Evolutionary conservation across 2,113 vertebrate genomes (phyloP), one percentile per base, ranked within the genome.

Genomic region (Oriolus oriolus): DNA sequence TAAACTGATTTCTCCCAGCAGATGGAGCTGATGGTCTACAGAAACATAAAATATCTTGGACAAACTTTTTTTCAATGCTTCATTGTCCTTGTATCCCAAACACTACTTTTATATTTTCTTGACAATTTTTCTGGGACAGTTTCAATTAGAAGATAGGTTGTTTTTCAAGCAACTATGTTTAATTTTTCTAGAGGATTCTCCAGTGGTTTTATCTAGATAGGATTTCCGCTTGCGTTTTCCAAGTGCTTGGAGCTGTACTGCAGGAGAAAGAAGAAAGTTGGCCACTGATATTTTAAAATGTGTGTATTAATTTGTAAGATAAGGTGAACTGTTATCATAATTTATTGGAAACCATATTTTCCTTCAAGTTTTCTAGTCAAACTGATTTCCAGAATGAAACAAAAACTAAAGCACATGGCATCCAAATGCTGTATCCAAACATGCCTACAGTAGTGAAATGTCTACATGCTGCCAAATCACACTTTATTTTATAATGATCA

Each of bases 21-120:
- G 96, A 56, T 96, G 97, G 97, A 92, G 96, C 95, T 95, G 42
- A 88, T 53, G 97, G 88, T 96, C 95, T 90, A 47, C 75, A 86
- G 60, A 64, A 95, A 83, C 68, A 37, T 35, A 26, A 27, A 54
- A 4, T 31, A 37, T 53, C 17, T 22, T 50, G 20, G 24, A 74
- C 2, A 0, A 79, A 49, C 9, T 13, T 47, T 80, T 84, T 75
- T 49, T 79, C 59, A 7, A 3, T 16, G 15, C 20, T 84, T 92
- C 16, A 0, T 44, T 79, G 17, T 68, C 21, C 14, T 66, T 93
- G 78, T 70, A 52, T 64, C 71, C 16, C 15, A 45, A 57, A 28
- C 44, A 17, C 2, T 3, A 20, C 27, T 65, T 17, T 19, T 65
- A 1, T 8, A 2, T 92, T 83, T 91, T 75, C 35, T 64, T 49